These are phyloP conservation scores for Carabus problematicus DNA, from an alignment of 2,888 invertebrate species.

Conservation along the genomic window DNA sequence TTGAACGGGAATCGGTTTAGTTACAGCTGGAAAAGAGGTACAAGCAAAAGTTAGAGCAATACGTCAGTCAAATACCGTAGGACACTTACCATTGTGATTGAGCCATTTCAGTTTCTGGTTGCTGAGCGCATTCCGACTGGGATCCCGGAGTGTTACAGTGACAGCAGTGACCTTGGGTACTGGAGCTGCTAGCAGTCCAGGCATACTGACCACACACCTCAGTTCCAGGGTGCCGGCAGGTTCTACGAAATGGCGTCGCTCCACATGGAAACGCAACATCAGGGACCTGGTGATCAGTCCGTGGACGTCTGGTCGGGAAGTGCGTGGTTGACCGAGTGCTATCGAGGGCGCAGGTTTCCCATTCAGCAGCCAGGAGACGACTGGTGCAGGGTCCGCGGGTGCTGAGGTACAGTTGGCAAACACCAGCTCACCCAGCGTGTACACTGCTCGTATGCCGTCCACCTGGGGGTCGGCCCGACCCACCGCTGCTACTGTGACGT, in stretches of 20 bases:
- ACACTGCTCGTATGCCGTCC: slow-evolving; percentile 52
- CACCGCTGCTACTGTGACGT: slow-evolving; percentile 64
- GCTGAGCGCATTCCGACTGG: no score
- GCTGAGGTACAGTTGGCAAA: slow-evolving; percentile 55
- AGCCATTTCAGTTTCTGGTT: no score
- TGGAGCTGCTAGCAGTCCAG: neutral
- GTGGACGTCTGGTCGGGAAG: slow-evolving; percentile 49
- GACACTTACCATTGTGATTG: no score
- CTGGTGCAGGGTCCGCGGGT: slow-evolving; percentile 56
- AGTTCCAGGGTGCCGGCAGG: slow-evolving; percentile 51
- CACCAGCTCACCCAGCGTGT: slow-evolving; percentile 54
- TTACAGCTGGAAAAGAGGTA: no score
- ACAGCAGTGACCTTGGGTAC: no score
- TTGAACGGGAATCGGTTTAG: no score
- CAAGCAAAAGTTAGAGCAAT: no score
- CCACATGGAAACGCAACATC: slow-evolving; percentile 50
- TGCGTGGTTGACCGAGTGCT: slow-evolving; percentile 51
- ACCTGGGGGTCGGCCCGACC: slow-evolving; percentile 54
- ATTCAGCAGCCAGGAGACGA: slow-evolving; percentile 56
- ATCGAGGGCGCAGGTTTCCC: slow-evolving; percentile 51
- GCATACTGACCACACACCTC: slow-evolving; percentile 51
- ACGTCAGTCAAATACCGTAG: no score
- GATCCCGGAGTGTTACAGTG: no score
- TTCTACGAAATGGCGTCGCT: slow-evolving; percentile 51
- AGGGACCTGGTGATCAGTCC: slow-evolving; percentile 52